A percentile compares a stretch with the other conserved stretches of the same genome.
Conservation (phyloP, 2,888 invertebrate genomes). For the Smittia aterrima region DNA sequence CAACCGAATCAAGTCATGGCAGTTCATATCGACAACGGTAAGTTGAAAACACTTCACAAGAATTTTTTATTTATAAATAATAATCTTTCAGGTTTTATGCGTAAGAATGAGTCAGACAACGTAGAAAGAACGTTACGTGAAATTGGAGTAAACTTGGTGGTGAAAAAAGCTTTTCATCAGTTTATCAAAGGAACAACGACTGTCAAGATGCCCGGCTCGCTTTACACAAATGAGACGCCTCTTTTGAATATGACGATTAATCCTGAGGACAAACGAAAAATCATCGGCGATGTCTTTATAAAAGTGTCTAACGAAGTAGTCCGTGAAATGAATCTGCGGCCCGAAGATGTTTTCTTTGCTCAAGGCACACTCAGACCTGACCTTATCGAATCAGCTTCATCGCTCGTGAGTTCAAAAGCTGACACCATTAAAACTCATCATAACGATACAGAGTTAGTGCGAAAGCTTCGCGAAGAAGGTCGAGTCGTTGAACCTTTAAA, state of each 20-base stretch:
- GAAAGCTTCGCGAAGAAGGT: slow-evolving; percentile 69
- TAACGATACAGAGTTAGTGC: slow-evolving; percentile 95
- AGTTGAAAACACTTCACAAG: slow-evolving; percentile 42
- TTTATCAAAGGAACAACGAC: slow-evolving; percentile 81
- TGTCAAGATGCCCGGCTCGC: slow-evolving; percentile 63
- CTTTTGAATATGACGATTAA: slow-evolving; percentile 81
- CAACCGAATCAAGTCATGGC: slow-evolving; percentile 89
- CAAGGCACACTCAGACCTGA: slow-evolving; percentile 97
- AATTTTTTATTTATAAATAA: not conserved
- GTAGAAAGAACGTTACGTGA: slow-evolving; percentile 81
- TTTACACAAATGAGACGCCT: slow-evolving; percentile 64
- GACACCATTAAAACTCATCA: slow-evolving; percentile 99
- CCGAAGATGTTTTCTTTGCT: slow-evolving; percentile 88
- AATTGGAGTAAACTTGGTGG: slow-evolving; percentile 78
- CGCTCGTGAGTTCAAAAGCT: slow-evolving; percentile 80
- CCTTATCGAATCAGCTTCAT: slow-evolving; percentile 95
- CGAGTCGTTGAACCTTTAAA: slow-evolving; percentile 95
- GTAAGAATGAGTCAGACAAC: slow-evolving; percentile 87
- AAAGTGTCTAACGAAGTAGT: slow-evolving; percentile 85
- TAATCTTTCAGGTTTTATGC: slow-evolving; percentile 72
- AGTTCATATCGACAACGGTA: slow-evolving; percentile 96
- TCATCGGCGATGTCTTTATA: slow-evolving; percentile 98
- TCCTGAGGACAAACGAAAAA: slow-evolving; percentile 97
- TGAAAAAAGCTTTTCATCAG: slow-evolving; percentile 68
- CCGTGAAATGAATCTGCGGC: slow-evolving; percentile 80